These are phyloP conservation scores for Aleiodes leptofemur DNA, from an alignment of 2,888 invertebrate genomes.

Conservation along the genomic window DNA sequence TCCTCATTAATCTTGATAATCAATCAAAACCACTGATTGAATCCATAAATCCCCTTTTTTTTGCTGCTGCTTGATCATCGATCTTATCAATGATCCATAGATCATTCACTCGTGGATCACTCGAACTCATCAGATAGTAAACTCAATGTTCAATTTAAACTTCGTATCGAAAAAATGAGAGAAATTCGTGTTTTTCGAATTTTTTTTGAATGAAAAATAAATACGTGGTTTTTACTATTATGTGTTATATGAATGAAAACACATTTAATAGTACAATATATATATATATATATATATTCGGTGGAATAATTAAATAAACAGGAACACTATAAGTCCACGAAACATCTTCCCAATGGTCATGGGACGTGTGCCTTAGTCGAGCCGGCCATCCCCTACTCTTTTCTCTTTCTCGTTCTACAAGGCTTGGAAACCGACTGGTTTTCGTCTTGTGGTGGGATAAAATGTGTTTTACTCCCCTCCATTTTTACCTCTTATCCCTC, in stretches of 20 bases:
- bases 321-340: conserved; percentile 42
- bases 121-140: too few species aligned
- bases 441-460: conserved; percentile 44
- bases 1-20: too few species aligned
- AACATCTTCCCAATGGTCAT: conserved; percentile 56
- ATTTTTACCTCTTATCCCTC: not conserved
- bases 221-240: too few species aligned
- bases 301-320: not conserved
- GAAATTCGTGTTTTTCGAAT: too few species aligned
- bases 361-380: conserved; percentile 51
- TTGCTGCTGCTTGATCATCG: too few species aligned
- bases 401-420: not conserved
- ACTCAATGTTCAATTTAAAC: too few species aligned
- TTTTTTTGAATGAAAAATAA: too few species aligned
- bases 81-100: too few species aligned
- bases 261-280: not conserved
- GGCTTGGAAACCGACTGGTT: conserved; percentile 15
- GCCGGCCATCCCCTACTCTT: conserved; percentile 48
- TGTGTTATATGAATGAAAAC: not conserved
- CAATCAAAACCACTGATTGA: too few species aligned
- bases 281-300: not conserved
- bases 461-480: conserved; percentile 16
- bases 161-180: too few species aligned
- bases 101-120: too few species aligned
- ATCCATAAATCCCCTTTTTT: too few species aligned